Percentiles rank a stretch among this genome's conserved stretches.
Conservation (phyloP, 2,888 invertebrate genomes). For the Orchesellides sinensis region DNA sequence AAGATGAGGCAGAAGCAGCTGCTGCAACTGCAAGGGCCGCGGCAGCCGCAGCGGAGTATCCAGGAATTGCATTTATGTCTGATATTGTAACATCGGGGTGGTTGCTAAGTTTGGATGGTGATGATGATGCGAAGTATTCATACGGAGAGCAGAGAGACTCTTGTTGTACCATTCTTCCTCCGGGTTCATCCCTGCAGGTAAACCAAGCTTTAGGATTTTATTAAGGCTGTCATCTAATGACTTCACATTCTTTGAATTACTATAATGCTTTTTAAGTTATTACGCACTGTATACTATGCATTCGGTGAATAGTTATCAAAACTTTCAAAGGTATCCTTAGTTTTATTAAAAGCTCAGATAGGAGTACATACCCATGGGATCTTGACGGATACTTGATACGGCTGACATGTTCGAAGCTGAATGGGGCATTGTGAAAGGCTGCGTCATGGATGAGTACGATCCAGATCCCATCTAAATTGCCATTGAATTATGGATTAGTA, state of each 20-base stretch:
- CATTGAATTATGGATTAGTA: too few species aligned
- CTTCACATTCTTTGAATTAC: constrained; percentile 8
- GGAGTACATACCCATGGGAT: constrained; percentile 85
- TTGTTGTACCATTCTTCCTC: constrained; percentile 99
- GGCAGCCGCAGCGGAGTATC: constrained; percentile 73
- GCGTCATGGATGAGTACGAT: constrained; percentile 87
- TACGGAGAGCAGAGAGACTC: constrained; percentile 95
- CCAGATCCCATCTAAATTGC: constrained; percentile 89
- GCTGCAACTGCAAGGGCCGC: constrained; percentile 72
- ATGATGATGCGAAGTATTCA: constrained; percentile 95
- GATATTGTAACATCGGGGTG: constrained; percentile 98
- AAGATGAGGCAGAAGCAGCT: constrained; percentile 62
- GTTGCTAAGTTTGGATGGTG: constrained; percentile 91
- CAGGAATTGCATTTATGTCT: constrained; percentile 86
- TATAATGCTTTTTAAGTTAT: neutral
- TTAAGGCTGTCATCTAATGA: constrained; percentile 67
- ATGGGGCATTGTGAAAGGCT: constrained; percentile 96
- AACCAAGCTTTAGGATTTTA: constrained; percentile 75
- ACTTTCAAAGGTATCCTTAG: neutral
- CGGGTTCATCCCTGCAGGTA: constrained; percentile 87
- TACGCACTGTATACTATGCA: too few species aligned
- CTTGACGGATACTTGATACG: constrained; percentile 90
- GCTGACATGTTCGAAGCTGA: constrained; percentile 93
- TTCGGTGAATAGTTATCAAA: too few species aligned
- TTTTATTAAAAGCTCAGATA: constrained; percentile 13